phyloP scores from a whole-genome alignment of 2,888 invertebrate genomes.

The Heliconius erato region DNA sequence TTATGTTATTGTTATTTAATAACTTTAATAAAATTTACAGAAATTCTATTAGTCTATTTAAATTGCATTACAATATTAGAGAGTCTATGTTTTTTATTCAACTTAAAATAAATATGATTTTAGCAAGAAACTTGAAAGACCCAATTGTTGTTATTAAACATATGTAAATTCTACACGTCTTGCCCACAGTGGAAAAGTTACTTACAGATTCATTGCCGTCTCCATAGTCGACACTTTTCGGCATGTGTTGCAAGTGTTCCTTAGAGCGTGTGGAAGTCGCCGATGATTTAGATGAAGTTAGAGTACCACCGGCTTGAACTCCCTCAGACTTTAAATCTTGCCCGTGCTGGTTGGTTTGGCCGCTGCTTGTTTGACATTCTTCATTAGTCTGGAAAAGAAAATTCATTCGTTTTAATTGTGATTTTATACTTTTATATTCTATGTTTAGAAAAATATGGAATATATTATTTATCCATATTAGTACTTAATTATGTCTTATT shows the following conservation, averaged over 20 bases:
- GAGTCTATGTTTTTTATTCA: neutral
- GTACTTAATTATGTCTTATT: neutral
- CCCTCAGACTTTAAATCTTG: conserved; percentile 91
- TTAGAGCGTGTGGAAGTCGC: conserved; percentile 86
- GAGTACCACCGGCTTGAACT: conserved; percentile 92
- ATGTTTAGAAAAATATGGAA: neutral
- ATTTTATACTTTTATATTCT: neutral
- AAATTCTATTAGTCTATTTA: neutral
- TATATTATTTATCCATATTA: neutral
- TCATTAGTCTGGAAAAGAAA: conserved; percentile 70
- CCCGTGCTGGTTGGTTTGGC: conserved; percentile 65
- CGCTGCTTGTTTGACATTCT: conserved; percentile 73
- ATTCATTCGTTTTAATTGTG: neutral
- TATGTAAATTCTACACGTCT: too few relatives aligned
- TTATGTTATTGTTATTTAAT: too few relatives aligned
- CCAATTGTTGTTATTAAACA: neutral
- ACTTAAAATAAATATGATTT: neutral
- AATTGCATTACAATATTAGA: neutral
- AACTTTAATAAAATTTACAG: too few relatives aligned
- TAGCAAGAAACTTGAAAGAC: neutral
- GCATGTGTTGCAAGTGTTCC: conserved; percentile 84
- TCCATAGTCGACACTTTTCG: conserved; percentile 89
- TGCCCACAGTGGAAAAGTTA: neutral
- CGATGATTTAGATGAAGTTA: conserved; percentile 88
- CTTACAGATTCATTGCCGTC: conserved; percentile 88